Conservation (phyloP, 2,113 vertebrate genomes). For the Albula glossodonta region DNA sequence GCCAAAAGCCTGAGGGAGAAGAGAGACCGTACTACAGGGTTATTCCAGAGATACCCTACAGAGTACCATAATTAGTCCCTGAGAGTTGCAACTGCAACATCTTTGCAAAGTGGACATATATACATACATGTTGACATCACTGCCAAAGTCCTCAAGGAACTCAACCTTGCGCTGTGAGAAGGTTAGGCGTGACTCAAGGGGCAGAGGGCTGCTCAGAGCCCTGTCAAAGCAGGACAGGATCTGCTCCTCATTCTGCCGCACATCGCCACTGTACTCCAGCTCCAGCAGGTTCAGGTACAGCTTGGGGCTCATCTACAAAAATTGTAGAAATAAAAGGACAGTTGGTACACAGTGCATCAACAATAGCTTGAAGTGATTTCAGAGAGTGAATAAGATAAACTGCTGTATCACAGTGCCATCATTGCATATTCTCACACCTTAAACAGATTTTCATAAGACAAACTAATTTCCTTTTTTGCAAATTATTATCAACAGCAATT, state of each 20-base stretch:
- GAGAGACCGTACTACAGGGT: not conserved
- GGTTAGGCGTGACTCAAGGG: constrained; percentile 84
- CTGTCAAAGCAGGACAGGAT: constrained; percentile 91
- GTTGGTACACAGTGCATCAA: not conserved
- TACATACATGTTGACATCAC: constrained; percentile 89
- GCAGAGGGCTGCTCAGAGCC: constrained; percentile 80
- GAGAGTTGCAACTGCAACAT: not conserved
- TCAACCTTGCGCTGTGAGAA: constrained; percentile 97
- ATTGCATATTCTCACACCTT: too few species aligned
- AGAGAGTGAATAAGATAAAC: not conserved
- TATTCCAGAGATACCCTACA: not conserved
- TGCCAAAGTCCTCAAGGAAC: constrained; percentile 97
- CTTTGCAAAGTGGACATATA: not conserved
- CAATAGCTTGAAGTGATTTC: not conserved
- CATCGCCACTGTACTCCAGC: constrained; percentile 90
- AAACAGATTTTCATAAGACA: too few species aligned
- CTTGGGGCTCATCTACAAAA: constrained; percentile 81
- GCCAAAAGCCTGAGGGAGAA: constrained; percentile 76
- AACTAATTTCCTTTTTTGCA: too few species aligned
- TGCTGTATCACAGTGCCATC: not conserved
- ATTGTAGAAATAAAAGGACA: not conserved
- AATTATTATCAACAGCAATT: too few species aligned
- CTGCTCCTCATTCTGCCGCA: constrained; percentile 87
- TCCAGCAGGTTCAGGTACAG: constrained; percentile 95
- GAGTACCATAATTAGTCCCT: not conserved